Evolutionary conservation across 2,888 invertebrate species (phyloP), one percentile per base, ranked within the genome.

Genomic region (Eueremaeus valkanovi): DNA sequence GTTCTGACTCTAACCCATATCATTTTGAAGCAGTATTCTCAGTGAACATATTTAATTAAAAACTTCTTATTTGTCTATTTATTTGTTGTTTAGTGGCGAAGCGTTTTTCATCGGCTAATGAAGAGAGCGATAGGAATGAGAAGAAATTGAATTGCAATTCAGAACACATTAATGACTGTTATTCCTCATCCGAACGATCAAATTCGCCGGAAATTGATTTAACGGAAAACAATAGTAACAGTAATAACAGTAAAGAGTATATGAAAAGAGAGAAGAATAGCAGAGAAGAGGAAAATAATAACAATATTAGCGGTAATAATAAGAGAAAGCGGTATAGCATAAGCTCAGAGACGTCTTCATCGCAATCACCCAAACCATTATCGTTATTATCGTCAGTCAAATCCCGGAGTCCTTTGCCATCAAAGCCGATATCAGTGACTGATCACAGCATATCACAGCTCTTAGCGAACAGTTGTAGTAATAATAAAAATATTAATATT

Each of bases 321-420:
- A 63, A 63, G 13, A 63, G 33, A 63, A 63, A 63, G 29, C 8
- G 63, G 8, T 33, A 33, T 63, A 63, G 63, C 27, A 33, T 63
- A 31, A 63, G 63, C 33, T 63, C 63, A 16, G 63, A 63, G 63
- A 33, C 31, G 13, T 27, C 63, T 63, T 29, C 63, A 63, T 13
- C 31, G 6, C 63, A 63, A 31, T 63, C 63, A 33, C 63, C 63
- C 6, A 63, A 63, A 63, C 63, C 63, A 63, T 63, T 63, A 63
- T 63, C 63, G 8, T 18, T 63, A 16, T 63, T 63, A 63, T 31
- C 63, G 3, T 3, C 31, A 6, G 58, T 5, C 27, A 58, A 58
- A 18, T 16, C 31, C 3, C 1, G 3, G 33, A 63, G 16, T 31
- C 33, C 63, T 29, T 63, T 63, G 33, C 63, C 63, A 63, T 63